These are phyloP conservation scores for Phasia obesa DNA, from an alignment of 2,888 invertebrate species.

Conservation along the genomic window DNA sequence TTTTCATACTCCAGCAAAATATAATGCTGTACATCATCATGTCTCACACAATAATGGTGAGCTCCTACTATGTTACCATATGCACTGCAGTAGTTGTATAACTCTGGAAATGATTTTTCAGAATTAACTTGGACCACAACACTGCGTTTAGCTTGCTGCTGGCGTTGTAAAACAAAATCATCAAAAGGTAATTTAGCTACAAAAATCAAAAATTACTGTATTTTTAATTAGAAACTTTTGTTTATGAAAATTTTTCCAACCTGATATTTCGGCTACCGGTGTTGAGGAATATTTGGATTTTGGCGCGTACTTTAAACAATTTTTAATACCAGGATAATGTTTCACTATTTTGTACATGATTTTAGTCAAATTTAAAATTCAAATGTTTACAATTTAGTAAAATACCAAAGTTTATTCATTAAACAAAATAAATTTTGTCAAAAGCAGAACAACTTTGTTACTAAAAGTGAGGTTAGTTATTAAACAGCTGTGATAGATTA, in stretches of 20 bases:
- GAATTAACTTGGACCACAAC: constrained; percentile 90
- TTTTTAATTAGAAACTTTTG: neutral
- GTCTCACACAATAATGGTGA: constrained; percentile 84
- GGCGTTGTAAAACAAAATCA: constrained; percentile 85
- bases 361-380: neutral
- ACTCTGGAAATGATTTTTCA: constrained; percentile 86
- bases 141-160: constrained; percentile 87
- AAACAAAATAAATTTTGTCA: constrained; percentile 3
- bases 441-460: neutral
- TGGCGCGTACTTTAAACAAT: constrained; percentile 17
- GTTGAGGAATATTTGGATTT: constrained; percentile 35
- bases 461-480: neutral
- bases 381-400: neutral
- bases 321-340: constrained; percentile 35
- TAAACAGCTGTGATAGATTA: constrained; percentile 59
- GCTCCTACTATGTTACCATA: constrained; percentile 86
- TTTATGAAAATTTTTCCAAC: constrained; percentile 2
- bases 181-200: constrained; percentile 82
- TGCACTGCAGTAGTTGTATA: constrained; percentile 87
- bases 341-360: constrained; percentile 60
- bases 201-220: constrained; percentile 38
- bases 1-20: constrained; percentile 89
- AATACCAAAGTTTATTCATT: neutral
- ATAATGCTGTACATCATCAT: constrained; percentile 86
- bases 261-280: constrained; percentile 18